Evolutionary conservation across 2,113 vertebrate genomes (phyloP), one percentile per base, ranked within the genome.

Genomic region (Trinectes maculatus): DNA sequence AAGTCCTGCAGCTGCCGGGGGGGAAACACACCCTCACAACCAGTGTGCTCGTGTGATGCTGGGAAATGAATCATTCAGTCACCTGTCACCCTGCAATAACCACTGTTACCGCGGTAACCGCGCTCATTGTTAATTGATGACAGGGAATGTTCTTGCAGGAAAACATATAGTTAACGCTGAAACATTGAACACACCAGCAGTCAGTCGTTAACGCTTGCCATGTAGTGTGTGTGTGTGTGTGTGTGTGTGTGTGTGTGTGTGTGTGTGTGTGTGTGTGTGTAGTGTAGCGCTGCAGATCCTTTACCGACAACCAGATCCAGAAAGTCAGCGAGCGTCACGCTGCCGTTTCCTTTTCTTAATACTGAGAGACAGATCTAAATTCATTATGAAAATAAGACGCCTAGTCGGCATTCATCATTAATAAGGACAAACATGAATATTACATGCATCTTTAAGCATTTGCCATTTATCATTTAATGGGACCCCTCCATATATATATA

Each of bases 11-110:
- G 52, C 58, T 74, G 39, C 64, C 9, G 22, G 31, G 19, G 43
- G 19, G n/a, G 31, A 19, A 15, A 21, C 25, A 21, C 5, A 16
- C 18, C 12, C 31, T 44, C 34, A 52, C 24, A 69, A 49, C 19
- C 51, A 46, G 34, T 55, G 36, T 59, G 61, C 16, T 51, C 11
- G n/a, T n/a, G n/a, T 33, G 19, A 57, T 28, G 25, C 28, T 51
- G 51, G 37, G 4, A 43, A 21, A 69, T 76, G 0, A 70, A 79
- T 77, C 31, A 64, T 52, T 55, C 3, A 79, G 69, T 69, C 39
- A 19, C 10, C 10, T 21, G 24, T 44, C 53, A 34, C 16, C 1
- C 31, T 55, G 15, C 37, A 26, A 25, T 49, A n/a, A 40, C 19
- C 7, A 7, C 8, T 12, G 42, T 19, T 43, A 36, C 6, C 0